phyloP scores from a whole-genome alignment of 2,888 invertebrate genomes.

The Temnothorax rugatulus region DNA sequence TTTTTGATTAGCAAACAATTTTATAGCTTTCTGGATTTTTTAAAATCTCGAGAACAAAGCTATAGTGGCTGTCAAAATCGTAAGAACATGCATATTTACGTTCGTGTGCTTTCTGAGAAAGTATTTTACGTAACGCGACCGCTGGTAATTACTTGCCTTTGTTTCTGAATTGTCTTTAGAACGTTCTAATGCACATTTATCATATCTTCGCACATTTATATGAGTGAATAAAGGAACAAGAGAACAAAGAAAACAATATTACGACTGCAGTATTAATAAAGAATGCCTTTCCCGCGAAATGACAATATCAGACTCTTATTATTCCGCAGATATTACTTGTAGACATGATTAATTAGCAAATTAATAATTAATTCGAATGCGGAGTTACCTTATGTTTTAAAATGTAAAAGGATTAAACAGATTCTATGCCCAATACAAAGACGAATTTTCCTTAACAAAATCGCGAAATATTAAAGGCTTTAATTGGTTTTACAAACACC shows the following conservation, averaged over 20 bases:
- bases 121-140: not conserved
- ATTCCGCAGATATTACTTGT: not conserved
- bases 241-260: conserved; percentile 5
- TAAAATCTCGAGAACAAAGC: not conserved
- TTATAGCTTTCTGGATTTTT: not conserved
- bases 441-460: not conserved
- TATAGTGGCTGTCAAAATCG: not conserved
- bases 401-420: not conserved
- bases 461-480: not conserved
- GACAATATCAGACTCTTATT: conserved; percentile 1
- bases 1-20: not conserved
- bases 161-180: conserved; percentile 1
- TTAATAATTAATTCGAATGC: not conserved
- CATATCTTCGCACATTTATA: not conserved
- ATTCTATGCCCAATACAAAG: not conserved
- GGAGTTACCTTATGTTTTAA: not conserved
- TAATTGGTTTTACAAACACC: not conserved
- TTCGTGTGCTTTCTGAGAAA: not conserved
- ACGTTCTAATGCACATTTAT: not conserved
- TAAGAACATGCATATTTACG: not conserved
- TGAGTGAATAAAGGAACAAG: not conserved
- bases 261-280: not conserved
- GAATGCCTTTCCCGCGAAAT: not conserved
- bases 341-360: conserved; percentile 3
- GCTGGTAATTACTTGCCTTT: not conserved